phyloP scores from a whole-genome alignment of 2,888 invertebrate species.

The Schizotus pectinicornis region DNA sequence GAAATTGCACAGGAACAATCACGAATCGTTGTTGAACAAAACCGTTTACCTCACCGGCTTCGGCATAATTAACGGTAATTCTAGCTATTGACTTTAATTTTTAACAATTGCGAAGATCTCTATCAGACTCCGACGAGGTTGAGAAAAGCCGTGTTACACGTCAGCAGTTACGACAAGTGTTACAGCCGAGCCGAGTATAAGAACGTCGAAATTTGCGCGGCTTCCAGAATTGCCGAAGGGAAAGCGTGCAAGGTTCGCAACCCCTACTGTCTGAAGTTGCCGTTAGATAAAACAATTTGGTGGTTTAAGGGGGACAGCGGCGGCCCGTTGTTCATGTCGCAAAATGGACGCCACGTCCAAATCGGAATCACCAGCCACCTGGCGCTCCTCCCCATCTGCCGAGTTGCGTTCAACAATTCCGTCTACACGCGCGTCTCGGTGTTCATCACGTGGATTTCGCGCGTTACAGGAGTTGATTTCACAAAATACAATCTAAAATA shows the following conservation, averaged over 20 bases:
- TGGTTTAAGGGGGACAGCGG: constrained; percentile 55
- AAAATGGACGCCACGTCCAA: constrained; percentile 47
- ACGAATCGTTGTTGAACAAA: constrained; percentile 49
- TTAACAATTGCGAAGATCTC: constrained; percentile 44
- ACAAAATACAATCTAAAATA: neutral
- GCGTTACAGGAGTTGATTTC: constrained; percentile 49
- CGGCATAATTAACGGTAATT: constrained; percentile 54
- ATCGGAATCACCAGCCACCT: constrained; percentile 55
- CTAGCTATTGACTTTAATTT: neutral
- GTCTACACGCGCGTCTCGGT: constrained; percentile 54
- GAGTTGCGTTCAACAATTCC: constrained; percentile 54
- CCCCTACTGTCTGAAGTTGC: too few relatives aligned
- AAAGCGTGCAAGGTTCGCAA: constrained; percentile 56
- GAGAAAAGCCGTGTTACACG: constrained; percentile 51
- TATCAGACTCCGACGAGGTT: constrained; percentile 49
- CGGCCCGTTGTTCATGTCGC: constrained; percentile 50
- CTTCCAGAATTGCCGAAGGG: constrained; percentile 53
- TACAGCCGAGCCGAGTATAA: constrained; percentile 41
- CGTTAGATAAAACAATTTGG: neutral
- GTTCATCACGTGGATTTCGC: constrained; percentile 53
- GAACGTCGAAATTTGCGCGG: constrained; percentile 49
- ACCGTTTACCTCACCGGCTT: constrained; percentile 54
- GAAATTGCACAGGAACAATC: constrained; percentile 48
- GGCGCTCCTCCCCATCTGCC: constrained; percentile 52
- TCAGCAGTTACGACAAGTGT: constrained; percentile 49